Percentiles rank a stretch among this genome's conserved stretches.
Evolutionary conservation across 2,113 vertebrate species (phyloP).

Genomic region (Oplegnathus fasciatus): DNA sequence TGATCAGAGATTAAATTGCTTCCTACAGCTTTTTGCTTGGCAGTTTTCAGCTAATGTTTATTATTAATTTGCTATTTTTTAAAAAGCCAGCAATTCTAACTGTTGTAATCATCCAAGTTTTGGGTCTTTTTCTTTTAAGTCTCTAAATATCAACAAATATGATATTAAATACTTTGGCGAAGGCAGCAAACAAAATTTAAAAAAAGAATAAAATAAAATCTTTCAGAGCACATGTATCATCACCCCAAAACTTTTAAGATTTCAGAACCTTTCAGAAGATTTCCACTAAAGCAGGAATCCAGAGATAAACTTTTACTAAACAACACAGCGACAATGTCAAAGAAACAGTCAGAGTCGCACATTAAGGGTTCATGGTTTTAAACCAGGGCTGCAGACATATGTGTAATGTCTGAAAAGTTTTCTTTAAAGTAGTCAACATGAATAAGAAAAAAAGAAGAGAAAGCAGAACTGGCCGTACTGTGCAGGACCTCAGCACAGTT

Average conservation of each 20-base stretch:
- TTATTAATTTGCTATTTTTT: neutral
- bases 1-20: neutral
- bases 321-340: neutral
- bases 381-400: neutral
- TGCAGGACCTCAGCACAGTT: constrained; percentile 6
- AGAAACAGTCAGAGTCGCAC: neutral
- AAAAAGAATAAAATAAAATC: neutral
- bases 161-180: neutral
- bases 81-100: neutral
- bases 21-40: neutral
- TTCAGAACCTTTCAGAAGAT: neutral
- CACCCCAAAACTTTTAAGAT: neutral
- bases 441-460: neutral
- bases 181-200: neutral
- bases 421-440: neutral
- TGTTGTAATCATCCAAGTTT: neutral
- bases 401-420: neutral
- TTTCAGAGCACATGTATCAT: too few relatives aligned
- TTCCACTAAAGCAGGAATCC: neutral
- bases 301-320: neutral
- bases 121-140: neutral
- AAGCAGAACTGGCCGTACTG: neutral
- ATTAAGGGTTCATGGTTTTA: neutral
- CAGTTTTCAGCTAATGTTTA: neutral
- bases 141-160: neutral